Conservation (phyloP, 2,113 vertebrate species). For the Elephas maximus region DNA sequence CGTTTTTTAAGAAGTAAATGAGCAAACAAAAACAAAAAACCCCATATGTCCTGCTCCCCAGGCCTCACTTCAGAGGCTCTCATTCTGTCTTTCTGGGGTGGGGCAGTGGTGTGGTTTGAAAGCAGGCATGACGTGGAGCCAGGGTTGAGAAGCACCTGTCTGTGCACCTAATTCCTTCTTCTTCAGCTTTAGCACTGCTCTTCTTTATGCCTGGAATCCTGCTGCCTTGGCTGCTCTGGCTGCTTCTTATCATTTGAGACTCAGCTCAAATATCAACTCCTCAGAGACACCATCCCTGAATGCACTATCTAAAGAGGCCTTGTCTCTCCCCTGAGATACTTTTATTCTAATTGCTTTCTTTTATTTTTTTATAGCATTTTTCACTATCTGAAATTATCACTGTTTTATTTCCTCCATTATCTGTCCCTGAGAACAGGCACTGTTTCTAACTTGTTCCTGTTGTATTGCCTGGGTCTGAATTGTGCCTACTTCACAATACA, state of each 20-base stretch:
- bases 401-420: neutral
- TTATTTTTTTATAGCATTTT: neutral
- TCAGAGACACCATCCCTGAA: neutral
- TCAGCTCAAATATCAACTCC: neutral
- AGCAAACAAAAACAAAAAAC: neutral
- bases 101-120: neutral
- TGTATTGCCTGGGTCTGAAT: neutral
- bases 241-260: neutral
- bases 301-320: neutral
- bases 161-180: neutral
- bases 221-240: neutral
- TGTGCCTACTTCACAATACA: neutral
- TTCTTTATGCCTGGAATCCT: neutral
- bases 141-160: neutral
- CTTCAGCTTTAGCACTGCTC: neutral
- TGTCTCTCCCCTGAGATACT: neutral
- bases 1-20: neutral
- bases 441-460: neutral
- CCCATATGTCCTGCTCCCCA: neutral
- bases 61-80: too few relatives aligned
- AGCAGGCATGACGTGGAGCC: neutral
- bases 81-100: too few relatives aligned
- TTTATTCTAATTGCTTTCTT: neutral
- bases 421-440: neutral
- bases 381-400: neutral